Evolutionary conservation across 2,888 invertebrate species (phyloP).

Genomic region (Drosophila paucipuncta): DNA sequence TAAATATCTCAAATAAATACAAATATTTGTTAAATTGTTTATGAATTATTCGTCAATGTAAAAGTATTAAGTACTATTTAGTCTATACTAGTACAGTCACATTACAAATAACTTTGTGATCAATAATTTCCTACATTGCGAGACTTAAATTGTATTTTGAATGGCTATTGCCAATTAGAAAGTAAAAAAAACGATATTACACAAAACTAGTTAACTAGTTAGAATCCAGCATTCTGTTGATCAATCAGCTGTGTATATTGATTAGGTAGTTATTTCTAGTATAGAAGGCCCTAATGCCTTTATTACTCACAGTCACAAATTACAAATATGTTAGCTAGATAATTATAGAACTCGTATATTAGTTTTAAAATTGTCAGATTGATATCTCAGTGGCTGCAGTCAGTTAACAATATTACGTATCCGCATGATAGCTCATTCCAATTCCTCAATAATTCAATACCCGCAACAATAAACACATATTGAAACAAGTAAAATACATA

Average conservation of each 20-base stretch:
- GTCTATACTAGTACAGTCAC: not conserved
- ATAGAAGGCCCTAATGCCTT: not conserved
- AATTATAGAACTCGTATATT: not conserved
- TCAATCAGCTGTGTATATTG: constrained; percentile 5
- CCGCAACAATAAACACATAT: constrained; percentile 25
- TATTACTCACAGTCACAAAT: not conserved
- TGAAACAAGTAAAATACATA: constrained; percentile 2
- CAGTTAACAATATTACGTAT: constrained; percentile 1
- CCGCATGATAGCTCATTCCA: constrained; percentile 4
- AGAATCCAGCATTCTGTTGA: not conserved
- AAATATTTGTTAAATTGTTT: not conserved
- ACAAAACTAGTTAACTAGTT: not conserved
- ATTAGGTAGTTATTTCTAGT: not conserved
- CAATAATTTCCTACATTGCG: not conserved
- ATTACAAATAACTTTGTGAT: not conserved
- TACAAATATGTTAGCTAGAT: not conserved
- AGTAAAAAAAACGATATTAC: not conserved
- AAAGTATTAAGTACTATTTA: not conserved
- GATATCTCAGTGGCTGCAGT: not conserved
- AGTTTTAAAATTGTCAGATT: not conserved
- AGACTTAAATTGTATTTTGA: not conserved
- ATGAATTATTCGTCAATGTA: not conserved
- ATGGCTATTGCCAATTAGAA: not conserved
- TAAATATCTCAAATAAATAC: not conserved
- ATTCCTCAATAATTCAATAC: constrained; percentile 17